Conservation (phyloP, 2,797 vertebrate species). For the Gallinago nigripennis region DNA sequence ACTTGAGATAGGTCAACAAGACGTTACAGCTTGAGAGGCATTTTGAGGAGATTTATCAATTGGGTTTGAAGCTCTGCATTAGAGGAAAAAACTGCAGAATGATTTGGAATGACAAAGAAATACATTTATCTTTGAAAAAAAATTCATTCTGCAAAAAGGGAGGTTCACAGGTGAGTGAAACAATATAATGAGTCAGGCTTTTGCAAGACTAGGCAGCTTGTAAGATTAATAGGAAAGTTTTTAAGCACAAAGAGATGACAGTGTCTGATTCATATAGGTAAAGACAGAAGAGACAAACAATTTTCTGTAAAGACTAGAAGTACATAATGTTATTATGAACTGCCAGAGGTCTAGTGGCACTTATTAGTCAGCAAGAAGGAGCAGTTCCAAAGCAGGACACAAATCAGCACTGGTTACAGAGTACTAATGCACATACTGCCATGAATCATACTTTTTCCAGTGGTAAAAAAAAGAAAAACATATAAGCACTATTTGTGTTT, state of each 20-base stretch:
- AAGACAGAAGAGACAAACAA: background rate
- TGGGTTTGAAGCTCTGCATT: background rate
- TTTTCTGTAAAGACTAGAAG: background rate
- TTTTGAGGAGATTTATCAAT: background rate
- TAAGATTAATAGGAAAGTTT: background rate
- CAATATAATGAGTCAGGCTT: background rate
- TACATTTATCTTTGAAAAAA: background rate
- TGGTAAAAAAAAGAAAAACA: slow-evolving; percentile 8
- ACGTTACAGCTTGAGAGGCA: background rate
- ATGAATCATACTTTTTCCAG: slow-evolving; percentile 53
- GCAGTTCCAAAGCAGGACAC: slow-evolving; percentile 25
- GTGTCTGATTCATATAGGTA: background rate
- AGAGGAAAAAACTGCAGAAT: background rate
- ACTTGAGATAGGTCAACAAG: background rate
- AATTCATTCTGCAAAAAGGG: background rate
- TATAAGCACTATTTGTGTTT: background rate
- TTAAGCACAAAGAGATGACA: background rate
- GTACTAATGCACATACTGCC: slow-evolving; percentile 16
- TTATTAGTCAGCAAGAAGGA: slow-evolving; percentile 50
- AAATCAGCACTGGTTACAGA: slow-evolving; percentile 32
- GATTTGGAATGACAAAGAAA: background rate
- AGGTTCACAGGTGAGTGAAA: background rate
- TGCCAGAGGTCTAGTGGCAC: slow-evolving; percentile 5
- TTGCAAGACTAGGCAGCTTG: background rate
- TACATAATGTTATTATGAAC: slow-evolving; percentile 2